Evolutionary conservation across 2,888 invertebrate genomes (phyloP).

Genomic region (Argyra leucocephala): DNA sequence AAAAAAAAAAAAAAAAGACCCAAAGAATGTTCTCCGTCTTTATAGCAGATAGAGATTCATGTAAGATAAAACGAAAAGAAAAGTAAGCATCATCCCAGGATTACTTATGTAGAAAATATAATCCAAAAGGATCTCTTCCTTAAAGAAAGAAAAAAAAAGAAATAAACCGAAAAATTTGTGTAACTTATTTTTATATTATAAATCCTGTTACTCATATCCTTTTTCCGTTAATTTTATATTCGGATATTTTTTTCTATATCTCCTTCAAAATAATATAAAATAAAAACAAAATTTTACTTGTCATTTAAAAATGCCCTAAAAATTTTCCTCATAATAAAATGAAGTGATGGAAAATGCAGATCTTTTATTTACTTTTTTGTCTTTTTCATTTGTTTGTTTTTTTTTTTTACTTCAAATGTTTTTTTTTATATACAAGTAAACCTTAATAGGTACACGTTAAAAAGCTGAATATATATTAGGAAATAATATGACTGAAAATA

Average conservation of each 20-base stretch:
- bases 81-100: not conserved
- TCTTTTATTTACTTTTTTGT: not conserved
- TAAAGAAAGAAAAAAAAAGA: not conserved
- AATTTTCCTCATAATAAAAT: not conserved
- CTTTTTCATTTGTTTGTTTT: too few species aligned
- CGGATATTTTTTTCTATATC: too few species aligned
- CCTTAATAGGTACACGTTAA: too few species aligned
- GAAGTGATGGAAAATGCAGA: not conserved
- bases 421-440: too few species aligned
- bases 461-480: too few species aligned
- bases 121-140: not conserved
- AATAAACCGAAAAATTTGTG: not conserved
- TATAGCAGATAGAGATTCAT: too few species aligned
- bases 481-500: too few species aligned
- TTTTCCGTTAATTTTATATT: not conserved
- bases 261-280: not conserved
- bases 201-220: not conserved
- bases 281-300: not conserved
- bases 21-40: too few species aligned
- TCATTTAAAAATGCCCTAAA: not conserved
- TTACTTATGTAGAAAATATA: not conserved
- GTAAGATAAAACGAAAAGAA: too few species aligned
- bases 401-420: too few species aligned
- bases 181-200: not conserved
- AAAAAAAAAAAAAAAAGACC: too few species aligned